These are phyloP conservation scores for Phodopus roborovskii DNA, from an alignment of 2,113 vertebrate species.

Conservation along the genomic window DNA sequence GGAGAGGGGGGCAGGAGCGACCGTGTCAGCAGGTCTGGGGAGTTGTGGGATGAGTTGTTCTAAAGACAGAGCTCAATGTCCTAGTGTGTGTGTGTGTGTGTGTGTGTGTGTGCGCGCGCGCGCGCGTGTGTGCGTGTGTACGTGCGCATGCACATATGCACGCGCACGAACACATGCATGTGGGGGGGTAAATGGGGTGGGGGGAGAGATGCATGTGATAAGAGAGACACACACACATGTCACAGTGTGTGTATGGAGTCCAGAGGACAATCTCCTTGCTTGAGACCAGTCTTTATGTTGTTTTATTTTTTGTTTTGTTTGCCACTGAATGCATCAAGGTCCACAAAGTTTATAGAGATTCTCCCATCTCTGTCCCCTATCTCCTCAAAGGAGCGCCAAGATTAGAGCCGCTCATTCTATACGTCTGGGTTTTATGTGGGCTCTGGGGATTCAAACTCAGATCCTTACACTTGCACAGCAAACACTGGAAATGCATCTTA, in stretches of 20 bases:
- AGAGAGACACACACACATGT: neutral
- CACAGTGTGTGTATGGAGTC: neutral
- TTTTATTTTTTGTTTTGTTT: neutral
- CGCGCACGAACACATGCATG: too few relatives aligned
- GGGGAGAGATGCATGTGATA: neutral
- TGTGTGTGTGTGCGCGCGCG: neutral
- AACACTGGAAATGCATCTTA: neutral
- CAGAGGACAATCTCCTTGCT: neutral
- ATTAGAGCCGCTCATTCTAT: neutral
- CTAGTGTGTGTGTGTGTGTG: neutral
- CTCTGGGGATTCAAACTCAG: neutral
- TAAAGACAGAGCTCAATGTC: neutral
- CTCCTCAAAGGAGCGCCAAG: neutral
- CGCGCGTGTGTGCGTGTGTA: neutral
- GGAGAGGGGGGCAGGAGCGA: too few relatives aligned
- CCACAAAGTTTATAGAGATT: neutral
- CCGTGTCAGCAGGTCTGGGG: neutral
- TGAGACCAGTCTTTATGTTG: neutral
- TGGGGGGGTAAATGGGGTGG: neutral
- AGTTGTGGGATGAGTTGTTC: neutral
- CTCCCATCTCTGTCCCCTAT: neutral
- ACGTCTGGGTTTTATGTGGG: neutral
- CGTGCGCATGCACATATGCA: too few relatives aligned
- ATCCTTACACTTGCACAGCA: neutral
- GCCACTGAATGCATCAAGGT: neutral